These are phyloP conservation scores for Struthio camelus DNA, from an alignment of 2,113 vertebrate genomes.

Conservation along the genomic window DNA sequence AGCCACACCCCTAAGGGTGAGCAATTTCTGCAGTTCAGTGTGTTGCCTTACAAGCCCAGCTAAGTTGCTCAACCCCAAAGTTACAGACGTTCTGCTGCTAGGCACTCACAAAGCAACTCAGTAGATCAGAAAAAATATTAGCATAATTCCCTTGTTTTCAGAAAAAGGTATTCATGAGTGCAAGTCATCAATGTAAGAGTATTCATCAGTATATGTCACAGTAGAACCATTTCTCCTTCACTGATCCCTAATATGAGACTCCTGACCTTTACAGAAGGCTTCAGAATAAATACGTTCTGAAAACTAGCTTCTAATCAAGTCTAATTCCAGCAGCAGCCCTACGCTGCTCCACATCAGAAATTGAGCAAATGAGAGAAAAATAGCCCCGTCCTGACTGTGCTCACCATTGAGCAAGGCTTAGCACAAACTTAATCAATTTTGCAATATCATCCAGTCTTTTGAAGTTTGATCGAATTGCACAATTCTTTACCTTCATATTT, in stretches of 20 bases:
- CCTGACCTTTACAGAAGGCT: background rate
- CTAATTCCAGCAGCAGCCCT: background rate
- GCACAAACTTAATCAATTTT: background rate
- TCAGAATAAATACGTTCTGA: background rate
- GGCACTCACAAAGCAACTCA: background rate
- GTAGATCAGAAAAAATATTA: background rate
- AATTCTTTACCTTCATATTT: background rate
- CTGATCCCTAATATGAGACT: background rate
- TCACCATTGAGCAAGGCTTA: background rate
- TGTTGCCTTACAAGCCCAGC: background rate
- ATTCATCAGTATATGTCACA: background rate
- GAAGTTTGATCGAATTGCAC: background rate
- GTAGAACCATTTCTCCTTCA: background rate
- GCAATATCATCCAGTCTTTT: background rate
- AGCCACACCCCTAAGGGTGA: accelerated
- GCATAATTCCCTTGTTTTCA: background rate
- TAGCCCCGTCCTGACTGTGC: background rate
- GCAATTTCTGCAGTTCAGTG: background rate
- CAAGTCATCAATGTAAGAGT: background rate
- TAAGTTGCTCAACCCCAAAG: background rate
- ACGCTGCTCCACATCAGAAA: background rate
- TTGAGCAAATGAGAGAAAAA: background rate
- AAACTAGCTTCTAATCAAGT: background rate
- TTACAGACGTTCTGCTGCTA: background rate
- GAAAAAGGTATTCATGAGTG: background rate